Conservation (phyloP, 2,888 invertebrate genomes). For the Tipula helvola region DNA sequence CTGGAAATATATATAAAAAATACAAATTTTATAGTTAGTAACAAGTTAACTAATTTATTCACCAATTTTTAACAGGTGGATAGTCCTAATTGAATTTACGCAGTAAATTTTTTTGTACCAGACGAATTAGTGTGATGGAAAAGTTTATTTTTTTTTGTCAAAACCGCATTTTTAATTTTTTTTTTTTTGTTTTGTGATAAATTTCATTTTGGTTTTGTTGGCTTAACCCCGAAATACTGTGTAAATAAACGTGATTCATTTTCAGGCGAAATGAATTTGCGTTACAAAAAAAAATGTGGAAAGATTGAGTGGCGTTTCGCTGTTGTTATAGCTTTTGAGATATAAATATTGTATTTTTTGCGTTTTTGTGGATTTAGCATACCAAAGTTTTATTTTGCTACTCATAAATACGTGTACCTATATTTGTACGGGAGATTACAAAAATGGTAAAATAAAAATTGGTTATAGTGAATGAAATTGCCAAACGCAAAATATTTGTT, state of each 20-base stretch:
- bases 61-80: too few species aligned
- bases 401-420: too few species aligned
- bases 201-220: not conserved
- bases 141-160: not conserved
- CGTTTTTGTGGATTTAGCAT: not conserved
- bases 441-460: too few species aligned
- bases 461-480: too few species aligned
- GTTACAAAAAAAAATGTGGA: not conserved
- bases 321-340: not conserved
- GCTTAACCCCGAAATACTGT: not conserved
- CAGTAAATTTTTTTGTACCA: not conserved
- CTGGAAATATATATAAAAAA: slow-evolving; percentile 38
- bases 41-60: not conserved
- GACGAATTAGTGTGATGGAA: not conserved
- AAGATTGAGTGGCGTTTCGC: not conserved
- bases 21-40: too few species aligned
- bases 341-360: not conserved
- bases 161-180: not conserved
- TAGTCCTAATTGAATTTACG: not conserved
- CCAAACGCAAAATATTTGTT: too few species aligned
- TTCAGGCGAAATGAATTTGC: too few species aligned
- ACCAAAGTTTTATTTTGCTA: too few species aligned
- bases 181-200: not conserved
- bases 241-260: not conserved
- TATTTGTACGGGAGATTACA: too few species aligned